Conservation (phyloP, 2,888 invertebrate genomes). For the Drosophila fungiperda region DNA sequence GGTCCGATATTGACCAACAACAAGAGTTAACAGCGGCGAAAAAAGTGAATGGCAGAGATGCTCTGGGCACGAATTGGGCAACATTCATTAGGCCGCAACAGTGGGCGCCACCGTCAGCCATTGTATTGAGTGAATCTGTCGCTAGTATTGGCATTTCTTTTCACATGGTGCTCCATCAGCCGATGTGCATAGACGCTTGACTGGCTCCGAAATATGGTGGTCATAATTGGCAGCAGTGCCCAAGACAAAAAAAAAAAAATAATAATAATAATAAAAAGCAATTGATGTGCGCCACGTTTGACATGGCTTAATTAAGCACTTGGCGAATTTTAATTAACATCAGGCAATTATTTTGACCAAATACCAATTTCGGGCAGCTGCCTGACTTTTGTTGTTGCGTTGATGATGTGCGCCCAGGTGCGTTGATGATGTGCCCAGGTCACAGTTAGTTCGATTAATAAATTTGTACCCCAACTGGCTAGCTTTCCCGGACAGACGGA, state of each 20-base stretch:
- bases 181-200: conserved; percentile 28
- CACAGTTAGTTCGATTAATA: conserved; percentile 47
- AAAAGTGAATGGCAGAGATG: conserved; percentile 77
- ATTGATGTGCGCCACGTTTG: conserved; percentile 28
- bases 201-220: conserved; percentile 43
- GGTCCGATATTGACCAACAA: conserved; percentile 49
- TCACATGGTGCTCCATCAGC: conserved; percentile 28
- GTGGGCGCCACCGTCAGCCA: conserved; percentile 52
- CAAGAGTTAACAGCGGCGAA: conserved; percentile 37
- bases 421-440: conserved; percentile 53
- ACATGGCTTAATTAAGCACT: conserved; percentile 49
- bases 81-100: conserved; percentile 36
- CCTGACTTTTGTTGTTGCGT: background rate
- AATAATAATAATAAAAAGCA: background rate
- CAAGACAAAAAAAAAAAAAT: background rate
- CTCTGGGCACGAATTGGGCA: conserved; percentile 68
- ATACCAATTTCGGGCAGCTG: conserved; percentile 26
- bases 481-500: conserved; percentile 29
- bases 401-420: conserved; percentile 21
- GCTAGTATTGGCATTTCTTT: conserved; percentile 38
- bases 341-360: conserved; percentile 13
- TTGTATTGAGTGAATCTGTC: conserved; percentile 46
- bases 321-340: conserved; percentile 50
- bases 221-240: conserved; percentile 48
- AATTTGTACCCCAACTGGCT: conserved; percentile 54